Conservation (phyloP, 30 jellyfish, hydroid and myxozoan species). For the Cassiopea andromeda region DNA sequence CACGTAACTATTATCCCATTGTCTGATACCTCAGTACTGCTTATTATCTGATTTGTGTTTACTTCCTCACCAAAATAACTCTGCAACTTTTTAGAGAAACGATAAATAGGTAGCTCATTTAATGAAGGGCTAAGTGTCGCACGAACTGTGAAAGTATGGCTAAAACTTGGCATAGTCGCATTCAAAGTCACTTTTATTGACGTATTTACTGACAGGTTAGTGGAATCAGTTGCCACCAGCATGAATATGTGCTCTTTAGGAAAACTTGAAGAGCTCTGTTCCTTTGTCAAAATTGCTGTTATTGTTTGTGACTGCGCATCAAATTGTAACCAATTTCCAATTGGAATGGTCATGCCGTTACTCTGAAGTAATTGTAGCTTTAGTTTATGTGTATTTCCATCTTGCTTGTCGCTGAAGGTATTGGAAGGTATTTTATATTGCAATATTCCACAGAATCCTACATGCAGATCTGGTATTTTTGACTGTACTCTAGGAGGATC, state of each 20-base stretch:
- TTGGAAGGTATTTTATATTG: constrained; percentile 75
- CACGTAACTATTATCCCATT: constrained; percentile 54
- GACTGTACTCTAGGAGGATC: constrained; percentile 58
- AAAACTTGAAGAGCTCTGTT: constrained; percentile 2
- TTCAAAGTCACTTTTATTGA: constrained; percentile 28
- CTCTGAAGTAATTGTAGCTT: constrained; percentile 25
- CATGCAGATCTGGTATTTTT: constrained; percentile 36
- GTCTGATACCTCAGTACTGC: constrained; percentile 32
- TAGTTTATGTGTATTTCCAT: constrained; percentile 77
- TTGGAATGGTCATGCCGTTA: constrained; percentile 16
- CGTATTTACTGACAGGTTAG: constrained; percentile 54
- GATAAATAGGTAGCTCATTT: constrained; percentile 16
- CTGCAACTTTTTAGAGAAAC: constrained; percentile 59
- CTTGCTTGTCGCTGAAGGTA: constrained; percentile 83
- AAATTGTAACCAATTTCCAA: constrained; percentile 66
- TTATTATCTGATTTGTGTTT: constrained; percentile 56
- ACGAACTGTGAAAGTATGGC: constrained; percentile 57
- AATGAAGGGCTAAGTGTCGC: constrained; percentile 16
- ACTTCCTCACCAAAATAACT: constrained; percentile 40
- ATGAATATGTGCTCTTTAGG: constrained; percentile 42
- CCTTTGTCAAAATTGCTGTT: constrained; percentile 54
- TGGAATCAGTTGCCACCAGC: constrained; percentile 73
- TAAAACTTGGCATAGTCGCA: constrained; percentile 52
- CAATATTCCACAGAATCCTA: constrained; percentile 76
- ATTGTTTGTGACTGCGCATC: constrained; percentile 66